Conservation (phyloP, 2,797 vertebrate species). For the Sebastes paucispinis region DNA sequence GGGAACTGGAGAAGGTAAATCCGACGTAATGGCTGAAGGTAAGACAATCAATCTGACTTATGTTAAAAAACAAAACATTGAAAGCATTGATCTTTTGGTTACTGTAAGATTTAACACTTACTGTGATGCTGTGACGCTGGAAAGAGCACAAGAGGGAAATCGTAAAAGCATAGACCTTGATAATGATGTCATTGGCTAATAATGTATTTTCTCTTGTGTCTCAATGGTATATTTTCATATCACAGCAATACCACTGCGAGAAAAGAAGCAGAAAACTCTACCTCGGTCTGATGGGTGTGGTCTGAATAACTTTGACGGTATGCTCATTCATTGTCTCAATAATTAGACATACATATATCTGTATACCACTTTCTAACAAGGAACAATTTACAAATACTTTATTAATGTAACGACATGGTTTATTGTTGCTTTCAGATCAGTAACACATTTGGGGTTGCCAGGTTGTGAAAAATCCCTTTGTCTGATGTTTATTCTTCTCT, state of each 20-base stretch:
- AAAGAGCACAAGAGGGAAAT: background rate
- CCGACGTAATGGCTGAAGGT: slow-evolving; percentile 76
- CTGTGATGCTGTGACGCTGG: background rate
- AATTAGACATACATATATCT: background rate
- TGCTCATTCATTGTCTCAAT: slow-evolving; percentile 19
- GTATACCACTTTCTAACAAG: no score
- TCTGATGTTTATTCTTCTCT: background rate
- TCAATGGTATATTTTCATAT: slow-evolving; percentile 24
- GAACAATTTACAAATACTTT: background rate
- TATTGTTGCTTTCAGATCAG: background rate
- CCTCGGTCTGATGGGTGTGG: slow-evolving; percentile 76
- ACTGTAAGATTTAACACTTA: background rate
- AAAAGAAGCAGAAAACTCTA: slow-evolving; percentile 73
- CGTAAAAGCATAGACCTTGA: background rate
- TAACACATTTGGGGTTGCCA: background rate
- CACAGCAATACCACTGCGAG: slow-evolving; percentile 71
- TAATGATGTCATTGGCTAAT: background rate
- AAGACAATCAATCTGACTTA: slow-evolving; percentile 24
- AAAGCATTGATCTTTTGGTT: background rate
- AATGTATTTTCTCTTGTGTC: slow-evolving; percentile 5
- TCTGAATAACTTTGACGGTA: slow-evolving; percentile 71
- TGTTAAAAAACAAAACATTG: background rate
- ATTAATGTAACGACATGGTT: background rate
- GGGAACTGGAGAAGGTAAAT: slow-evolving; percentile 28
- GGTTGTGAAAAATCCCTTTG: background rate